A percentile compares a stretch with the other conserved stretches of the same genome.
Conservation (phyloP, 2,113 vertebrate genomes). For the Panurus biarmicus region DNA sequence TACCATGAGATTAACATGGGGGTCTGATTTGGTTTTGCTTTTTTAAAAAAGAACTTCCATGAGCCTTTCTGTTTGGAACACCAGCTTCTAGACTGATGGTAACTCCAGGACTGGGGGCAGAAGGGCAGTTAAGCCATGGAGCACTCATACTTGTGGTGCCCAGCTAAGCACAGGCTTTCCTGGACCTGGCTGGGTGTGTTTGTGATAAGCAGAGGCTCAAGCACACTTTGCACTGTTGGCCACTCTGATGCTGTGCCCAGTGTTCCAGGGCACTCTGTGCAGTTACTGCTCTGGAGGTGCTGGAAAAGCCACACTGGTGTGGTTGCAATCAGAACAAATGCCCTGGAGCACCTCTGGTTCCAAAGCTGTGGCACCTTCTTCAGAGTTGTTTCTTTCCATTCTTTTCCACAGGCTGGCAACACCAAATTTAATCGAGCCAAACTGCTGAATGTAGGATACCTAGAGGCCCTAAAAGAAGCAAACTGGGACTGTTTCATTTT, state of each 20-base stretch:
- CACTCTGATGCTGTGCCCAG: background rate
- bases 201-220: background rate
- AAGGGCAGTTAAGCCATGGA: background rate
- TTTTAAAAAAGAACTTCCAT: background rate
- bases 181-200: background rate
- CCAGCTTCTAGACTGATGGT: background rate
- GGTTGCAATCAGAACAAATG: background rate
- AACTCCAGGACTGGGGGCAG: background rate
- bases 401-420: slow-evolving; percentile 76
- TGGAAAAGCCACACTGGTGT: fast-evolving
- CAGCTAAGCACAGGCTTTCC: background rate
- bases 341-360: background rate
- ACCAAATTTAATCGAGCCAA: slow-evolving; percentile 92
- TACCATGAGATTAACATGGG: background rate
- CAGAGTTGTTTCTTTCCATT: background rate
- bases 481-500: slow-evolving; percentile 95
- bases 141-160: background rate
- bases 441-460: slow-evolving; percentile 90
- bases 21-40: background rate
- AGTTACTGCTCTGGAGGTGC: background rate
- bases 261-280: background rate
- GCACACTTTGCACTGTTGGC: background rate
- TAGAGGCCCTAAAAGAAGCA: slow-evolving; percentile 89
- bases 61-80: background rate
- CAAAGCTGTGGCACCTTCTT: background rate